phyloP scores from a whole-genome alignment of 2,797 vertebrate species.

The Octomys mimax region DNA sequence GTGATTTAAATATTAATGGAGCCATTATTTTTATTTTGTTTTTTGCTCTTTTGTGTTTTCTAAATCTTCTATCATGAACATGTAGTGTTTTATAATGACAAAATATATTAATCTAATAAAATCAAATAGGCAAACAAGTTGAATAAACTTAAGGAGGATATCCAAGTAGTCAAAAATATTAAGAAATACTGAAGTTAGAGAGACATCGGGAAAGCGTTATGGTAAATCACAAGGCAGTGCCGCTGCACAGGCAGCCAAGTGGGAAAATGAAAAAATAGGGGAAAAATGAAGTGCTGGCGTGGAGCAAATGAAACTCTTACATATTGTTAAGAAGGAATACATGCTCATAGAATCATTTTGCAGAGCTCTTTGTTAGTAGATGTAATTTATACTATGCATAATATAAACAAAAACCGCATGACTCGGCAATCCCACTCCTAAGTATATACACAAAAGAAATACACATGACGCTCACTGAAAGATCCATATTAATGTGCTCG shows the following conservation, averaged over 20 bases:
- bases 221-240: neutral
- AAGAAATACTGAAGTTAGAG: neutral
- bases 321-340: neutral
- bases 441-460: neutral
- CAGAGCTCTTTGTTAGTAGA: neutral
- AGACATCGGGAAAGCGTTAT: neutral
- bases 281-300: neutral
- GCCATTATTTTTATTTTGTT: conserved; percentile 48
- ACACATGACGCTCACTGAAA: neutral
- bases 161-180: neutral
- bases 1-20: conserved; percentile 47
- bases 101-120: conserved; percentile 8
- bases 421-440: neutral
- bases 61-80: conserved; percentile 24
- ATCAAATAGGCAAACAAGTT: conserved; percentile 50
- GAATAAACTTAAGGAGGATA: conserved; percentile 7
- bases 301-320: neutral
- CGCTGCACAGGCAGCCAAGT: neutral
- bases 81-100: conserved; percentile 24
- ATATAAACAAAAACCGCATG: neutral
- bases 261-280: neutral
- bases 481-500: neutral
- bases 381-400: neutral
- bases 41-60: conserved; percentile 49
- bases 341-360: neutral